Evolutionary conservation across 1,140 invertebrate genomes (phyloP).

Genomic region (Latrodectus geometricus): DNA sequence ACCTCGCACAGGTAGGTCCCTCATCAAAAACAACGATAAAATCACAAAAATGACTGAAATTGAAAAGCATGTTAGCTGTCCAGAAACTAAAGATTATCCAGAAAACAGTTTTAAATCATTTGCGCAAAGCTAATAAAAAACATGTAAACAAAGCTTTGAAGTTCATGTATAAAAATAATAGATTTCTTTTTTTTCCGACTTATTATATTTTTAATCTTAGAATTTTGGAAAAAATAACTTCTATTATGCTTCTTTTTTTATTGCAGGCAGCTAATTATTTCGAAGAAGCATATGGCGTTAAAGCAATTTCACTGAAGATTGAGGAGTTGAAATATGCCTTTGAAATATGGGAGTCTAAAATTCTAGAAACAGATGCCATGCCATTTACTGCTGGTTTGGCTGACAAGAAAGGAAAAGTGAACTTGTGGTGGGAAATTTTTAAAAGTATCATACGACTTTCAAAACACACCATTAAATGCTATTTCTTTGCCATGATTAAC

Average conservation of each 20-base stretch:
- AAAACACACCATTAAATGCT: neutral
- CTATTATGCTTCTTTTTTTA: conserved; percentile 7
- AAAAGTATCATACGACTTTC: neutral
- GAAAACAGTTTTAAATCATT: too few species aligned
- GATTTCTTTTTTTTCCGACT: too few species aligned
- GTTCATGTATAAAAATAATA: too few species aligned
- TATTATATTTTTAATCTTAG: too few species aligned
- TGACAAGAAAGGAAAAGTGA: neutral
- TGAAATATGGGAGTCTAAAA: neutral
- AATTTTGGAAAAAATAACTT: too few species aligned
- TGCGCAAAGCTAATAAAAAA: too few species aligned
- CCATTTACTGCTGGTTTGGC: neutral
- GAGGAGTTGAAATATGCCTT: neutral
- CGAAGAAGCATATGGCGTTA: neutral
- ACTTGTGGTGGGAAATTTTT: neutral
- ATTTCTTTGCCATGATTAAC: neutral
- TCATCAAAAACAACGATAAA: too few species aligned
- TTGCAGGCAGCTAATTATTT: conserved; percentile 5
- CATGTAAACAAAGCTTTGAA: too few species aligned
- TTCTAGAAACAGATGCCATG: neutral
- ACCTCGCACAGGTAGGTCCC: too few species aligned
- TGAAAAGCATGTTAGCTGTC: too few species aligned
- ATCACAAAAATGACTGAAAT: too few species aligned
- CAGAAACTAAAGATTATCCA: too few species aligned
- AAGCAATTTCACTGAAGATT: neutral